phyloP scores from a whole-genome alignment of 2,797 vertebrate genomes.

The Chloroceryle amazona region DNA sequence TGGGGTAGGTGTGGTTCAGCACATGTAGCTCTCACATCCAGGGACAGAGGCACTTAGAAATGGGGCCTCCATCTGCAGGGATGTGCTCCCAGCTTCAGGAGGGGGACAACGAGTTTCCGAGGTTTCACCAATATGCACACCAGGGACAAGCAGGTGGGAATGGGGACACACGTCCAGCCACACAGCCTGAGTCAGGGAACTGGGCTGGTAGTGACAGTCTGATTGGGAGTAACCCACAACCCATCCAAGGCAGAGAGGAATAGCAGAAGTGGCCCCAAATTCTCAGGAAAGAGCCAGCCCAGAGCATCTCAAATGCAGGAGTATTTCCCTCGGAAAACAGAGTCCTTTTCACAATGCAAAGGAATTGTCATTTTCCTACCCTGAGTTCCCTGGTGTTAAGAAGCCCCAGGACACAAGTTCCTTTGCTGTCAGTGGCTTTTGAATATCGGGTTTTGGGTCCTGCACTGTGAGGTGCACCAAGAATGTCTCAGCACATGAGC shows the following conservation, averaged over 20 bases:
- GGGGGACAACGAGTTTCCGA: not conserved
- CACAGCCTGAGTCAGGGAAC: not conserved
- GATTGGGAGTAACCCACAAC: rapidly evolving
- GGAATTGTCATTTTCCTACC: not conserved
- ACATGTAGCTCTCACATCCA: not conserved
- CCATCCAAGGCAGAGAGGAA: not conserved
- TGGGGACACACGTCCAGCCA: not conserved
- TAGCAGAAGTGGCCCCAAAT: not conserved
- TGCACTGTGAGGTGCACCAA: rapidly evolving
- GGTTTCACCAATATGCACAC: rapidly evolving
- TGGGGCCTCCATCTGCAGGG: not conserved
- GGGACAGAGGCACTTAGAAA: not conserved
- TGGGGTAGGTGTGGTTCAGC: not conserved
- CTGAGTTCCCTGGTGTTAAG: rapidly evolving
- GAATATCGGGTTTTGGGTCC: not conserved
- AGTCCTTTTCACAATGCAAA: not conserved
- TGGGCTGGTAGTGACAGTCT: rapidly evolving
- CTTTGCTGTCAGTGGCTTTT: not conserved
- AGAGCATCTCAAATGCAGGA: not conserved
- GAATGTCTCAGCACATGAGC: rapidly evolving
- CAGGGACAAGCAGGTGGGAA: not conserved
- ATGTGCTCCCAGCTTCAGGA: not conserved
- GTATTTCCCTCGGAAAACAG: not conserved
- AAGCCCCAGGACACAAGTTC: not conserved
- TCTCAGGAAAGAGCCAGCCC: not conserved